phyloP scores from a whole-genome alignment of 2,888 invertebrate species.

The Agriopis leucophaearia region DNA sequence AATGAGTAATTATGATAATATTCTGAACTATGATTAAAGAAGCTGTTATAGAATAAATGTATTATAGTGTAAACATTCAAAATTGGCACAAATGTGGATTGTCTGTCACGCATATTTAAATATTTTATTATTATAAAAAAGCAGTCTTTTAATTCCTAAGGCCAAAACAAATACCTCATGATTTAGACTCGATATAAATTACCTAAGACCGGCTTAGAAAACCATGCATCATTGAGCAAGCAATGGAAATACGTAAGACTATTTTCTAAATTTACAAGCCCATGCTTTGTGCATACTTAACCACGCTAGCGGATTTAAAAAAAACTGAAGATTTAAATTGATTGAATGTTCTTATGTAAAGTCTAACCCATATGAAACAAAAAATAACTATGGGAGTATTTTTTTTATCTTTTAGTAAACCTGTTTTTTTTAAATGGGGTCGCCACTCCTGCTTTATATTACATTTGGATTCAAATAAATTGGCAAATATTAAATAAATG shows the following conservation, averaged over 20 bases:
- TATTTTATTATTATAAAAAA: constrained; percentile 33
- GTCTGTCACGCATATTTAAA: neutral
- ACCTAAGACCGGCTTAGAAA: constrained; percentile 22
- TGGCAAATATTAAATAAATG: too few relatives aligned
- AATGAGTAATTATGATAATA: constrained; percentile 6
- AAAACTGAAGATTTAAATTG: too few relatives aligned
- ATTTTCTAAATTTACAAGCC: too few relatives aligned
- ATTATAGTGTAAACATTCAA: constrained; percentile 17
- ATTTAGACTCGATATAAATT: constrained; percentile 22
- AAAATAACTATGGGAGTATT: too few relatives aligned
- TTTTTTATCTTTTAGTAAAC: too few relatives aligned
- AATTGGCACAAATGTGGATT: constrained; percentile 15
- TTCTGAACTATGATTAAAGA: neutral
- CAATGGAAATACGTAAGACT: neutral
- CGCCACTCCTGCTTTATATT: too few relatives aligned
- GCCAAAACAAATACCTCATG: constrained; percentile 53
- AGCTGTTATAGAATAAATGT: constrained; percentile 19
- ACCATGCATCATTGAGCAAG: neutral
- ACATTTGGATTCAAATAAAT: too few relatives aligned
- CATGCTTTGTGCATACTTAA: too few relatives aligned
- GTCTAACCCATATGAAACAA: too few relatives aligned
- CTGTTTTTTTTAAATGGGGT: too few relatives aligned
- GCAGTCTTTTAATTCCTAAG: constrained; percentile 59
- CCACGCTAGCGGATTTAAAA: too few relatives aligned
- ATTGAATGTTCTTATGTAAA: too few relatives aligned